Conservation (phyloP, 2,113 vertebrate species). For the Strix aluco region DNA sequence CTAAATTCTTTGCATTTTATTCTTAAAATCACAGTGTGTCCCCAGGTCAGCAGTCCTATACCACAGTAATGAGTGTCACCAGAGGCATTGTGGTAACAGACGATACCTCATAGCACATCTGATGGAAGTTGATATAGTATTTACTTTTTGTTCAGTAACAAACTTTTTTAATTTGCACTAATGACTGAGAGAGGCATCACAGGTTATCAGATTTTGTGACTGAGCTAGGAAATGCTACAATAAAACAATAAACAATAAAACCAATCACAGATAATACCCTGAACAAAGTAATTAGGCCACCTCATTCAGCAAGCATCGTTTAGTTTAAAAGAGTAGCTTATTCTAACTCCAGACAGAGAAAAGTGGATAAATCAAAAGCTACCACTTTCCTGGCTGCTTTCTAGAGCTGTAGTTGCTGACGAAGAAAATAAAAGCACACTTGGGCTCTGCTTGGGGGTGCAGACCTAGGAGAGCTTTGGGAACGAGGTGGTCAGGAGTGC, state of each 20-base stretch:
- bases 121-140: not conserved
- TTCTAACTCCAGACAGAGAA: not conserved
- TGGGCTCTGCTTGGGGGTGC: not conserved
- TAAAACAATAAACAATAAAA: not conserved
- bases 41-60: not conserved
- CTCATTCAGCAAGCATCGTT: not conserved
- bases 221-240: not conserved
- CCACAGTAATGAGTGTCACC: no score
- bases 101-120: not conserved
- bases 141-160: not conserved
- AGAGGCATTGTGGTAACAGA: not conserved
- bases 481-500: not conserved
- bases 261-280: not conserved
- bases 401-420: fast-evolving
- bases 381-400: not conserved
- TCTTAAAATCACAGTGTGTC: not conserved
- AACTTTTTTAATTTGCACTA: not conserved
- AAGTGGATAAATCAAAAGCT: not conserved
- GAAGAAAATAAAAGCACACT: not conserved
- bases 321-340: not conserved
- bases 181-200: not conserved
- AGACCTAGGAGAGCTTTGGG: not conserved
- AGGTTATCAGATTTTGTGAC: not conserved
- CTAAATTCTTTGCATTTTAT: not conserved
- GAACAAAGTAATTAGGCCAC: not conserved